These are phyloP conservation scores for Drosophila truncata DNA, from an alignment of 1,140 invertebrate genomes.

Conservation along the genomic window DNA sequence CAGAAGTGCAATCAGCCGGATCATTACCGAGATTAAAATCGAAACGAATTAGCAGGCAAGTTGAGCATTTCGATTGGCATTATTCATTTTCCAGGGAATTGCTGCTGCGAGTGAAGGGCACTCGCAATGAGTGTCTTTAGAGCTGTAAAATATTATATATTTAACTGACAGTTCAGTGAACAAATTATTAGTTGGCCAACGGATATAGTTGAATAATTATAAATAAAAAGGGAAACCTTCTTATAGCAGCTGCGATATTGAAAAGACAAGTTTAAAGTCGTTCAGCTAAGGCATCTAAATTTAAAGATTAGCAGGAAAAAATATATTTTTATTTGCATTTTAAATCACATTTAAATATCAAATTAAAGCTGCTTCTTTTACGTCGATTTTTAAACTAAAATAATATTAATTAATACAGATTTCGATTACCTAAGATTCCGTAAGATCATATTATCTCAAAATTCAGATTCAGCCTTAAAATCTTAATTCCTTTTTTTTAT, in stretches of 20 bases:
- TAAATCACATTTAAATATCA: no score
- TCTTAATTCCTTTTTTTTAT: no score
- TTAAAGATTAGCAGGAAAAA: no score
- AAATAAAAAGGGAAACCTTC: background rate
- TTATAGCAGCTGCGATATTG: background rate
- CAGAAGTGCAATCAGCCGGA: constrained; percentile 7
- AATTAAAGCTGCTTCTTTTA: no score
- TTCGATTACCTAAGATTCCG: no score
- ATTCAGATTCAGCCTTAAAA: no score
- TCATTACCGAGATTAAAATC: constrained; percentile 15
- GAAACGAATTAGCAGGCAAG: constrained; percentile 6
- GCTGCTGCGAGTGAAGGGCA: background rate
- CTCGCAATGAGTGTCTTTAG: no score
- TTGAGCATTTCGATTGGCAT: constrained; percentile 8
- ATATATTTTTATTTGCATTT: no score
- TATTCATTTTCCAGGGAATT: background rate
- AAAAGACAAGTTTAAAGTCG: background rate
- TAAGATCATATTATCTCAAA: no score
- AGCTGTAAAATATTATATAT: background rate
- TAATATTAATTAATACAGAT: background rate
- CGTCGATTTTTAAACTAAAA: no score
- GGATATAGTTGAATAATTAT: background rate
- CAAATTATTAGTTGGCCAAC: background rate
- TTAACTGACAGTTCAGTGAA: constrained; percentile 3
- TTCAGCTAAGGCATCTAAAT: no score